Percentiles rank a stretch among this genome's conserved stretches.
phyloP scores from a whole-genome alignment of 1,140 invertebrate genomes.

The Drosophila seguyi region DNA sequence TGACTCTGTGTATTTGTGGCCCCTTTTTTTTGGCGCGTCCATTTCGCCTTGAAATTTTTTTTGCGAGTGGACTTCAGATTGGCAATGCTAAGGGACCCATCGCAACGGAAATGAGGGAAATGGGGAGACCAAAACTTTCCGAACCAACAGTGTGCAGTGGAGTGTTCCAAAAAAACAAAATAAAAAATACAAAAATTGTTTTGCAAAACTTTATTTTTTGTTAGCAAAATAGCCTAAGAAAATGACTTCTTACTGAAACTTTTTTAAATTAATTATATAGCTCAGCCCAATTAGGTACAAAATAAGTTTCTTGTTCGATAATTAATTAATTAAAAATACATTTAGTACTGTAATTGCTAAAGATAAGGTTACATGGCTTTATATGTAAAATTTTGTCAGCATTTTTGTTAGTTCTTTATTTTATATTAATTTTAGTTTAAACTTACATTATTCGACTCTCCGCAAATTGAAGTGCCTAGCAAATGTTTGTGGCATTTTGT shows the following conservation, averaged over 20 bases:
- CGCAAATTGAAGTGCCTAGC: neutral
- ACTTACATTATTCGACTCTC: neutral
- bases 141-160: conserved; percentile 25
- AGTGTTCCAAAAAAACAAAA: conserved; percentile 18
- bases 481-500: conserved; percentile 16
- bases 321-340: neutral
- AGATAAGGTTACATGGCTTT: neutral
- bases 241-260: conserved; percentile 30
- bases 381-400: neutral
- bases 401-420: no score
- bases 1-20: conserved; percentile 51
- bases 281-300: conserved; percentile 31
- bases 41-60: conserved; percentile 73
- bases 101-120: conserved; percentile 22
- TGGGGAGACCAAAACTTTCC: conserved; percentile 10
- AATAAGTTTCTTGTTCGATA: neutral
- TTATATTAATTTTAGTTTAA: neutral
- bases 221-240: conserved; percentile 21
- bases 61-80: conserved; percentile 70
- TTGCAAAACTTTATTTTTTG: conserved; percentile 38
- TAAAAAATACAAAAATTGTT: conserved; percentile 21
- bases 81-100: conserved; percentile 32
- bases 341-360: neutral
- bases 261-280: conserved; percentile 36
- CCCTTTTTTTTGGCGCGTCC: conserved; percentile 77